A percentile compares a stretch with the other conserved stretches of the same genome.
Evolutionary conservation across 2,797 vertebrate species (phyloP).

Genomic region (Cichlasoma orientale): DNA sequence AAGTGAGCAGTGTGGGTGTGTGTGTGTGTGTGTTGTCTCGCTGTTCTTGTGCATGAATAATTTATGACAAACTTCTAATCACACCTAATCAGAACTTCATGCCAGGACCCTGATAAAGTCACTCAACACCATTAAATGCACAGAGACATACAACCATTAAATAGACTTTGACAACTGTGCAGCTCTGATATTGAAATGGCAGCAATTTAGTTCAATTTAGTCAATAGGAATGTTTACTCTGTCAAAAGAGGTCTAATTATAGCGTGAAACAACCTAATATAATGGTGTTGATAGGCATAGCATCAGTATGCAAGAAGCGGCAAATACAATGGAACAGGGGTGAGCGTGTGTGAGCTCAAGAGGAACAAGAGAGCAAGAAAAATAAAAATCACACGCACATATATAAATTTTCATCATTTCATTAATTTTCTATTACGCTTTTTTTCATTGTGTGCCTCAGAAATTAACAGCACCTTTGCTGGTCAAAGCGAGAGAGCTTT

Average conservation of each 20-base stretch:
- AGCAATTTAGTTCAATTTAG: constrained; percentile 33
- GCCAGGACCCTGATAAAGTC: constrained; percentile 21
- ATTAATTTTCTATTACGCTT: background rate
- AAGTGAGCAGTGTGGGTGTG: background rate
- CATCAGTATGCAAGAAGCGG: constrained; percentile 16
- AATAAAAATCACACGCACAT: background rate
- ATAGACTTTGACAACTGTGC: constrained; percentile 41
- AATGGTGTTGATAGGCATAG: constrained; percentile 19
- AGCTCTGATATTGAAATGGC: constrained; percentile 35
- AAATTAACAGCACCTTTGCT: background rate
- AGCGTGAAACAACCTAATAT: constrained; percentile 40
- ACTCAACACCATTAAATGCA: constrained; percentile 17
- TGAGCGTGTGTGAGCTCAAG: background rate
- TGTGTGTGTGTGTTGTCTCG: background rate
- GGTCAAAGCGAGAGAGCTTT: background rate
- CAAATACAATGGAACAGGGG: background rate
- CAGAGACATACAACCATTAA: constrained; percentile 24
- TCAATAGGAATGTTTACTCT: constrained; percentile 42
- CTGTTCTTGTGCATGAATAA: constrained; percentile 35
- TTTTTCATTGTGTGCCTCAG: background rate
- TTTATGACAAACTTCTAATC: constrained; percentile 48
- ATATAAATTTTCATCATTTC: background rate
- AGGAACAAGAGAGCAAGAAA: background rate
- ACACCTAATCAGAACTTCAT: constrained; percentile 47
- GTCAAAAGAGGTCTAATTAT: constrained; percentile 52